Base-by-base conservation (phyloP, 2,888 invertebrate genomes). In the Mimachlamys varia region DNA sequence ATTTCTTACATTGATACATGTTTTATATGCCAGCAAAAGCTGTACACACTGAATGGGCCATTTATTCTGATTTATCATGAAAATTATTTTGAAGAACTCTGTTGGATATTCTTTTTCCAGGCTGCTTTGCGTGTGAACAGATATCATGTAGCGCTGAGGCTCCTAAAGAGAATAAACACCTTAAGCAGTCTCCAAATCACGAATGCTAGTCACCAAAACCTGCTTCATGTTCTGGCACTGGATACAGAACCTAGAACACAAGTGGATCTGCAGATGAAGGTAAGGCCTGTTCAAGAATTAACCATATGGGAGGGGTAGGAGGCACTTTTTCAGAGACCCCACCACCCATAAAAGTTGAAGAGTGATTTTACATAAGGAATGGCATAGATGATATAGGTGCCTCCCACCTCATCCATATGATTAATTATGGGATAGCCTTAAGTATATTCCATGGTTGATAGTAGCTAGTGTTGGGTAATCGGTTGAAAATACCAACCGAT, bases 51-150 rank as follows among this genome's bases (percentile, higher is more conserved):
- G 4, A 44, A 44, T 44, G 44, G 44, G 44, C 44, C 44, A 44
- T 44, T 44, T 44, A 7, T 44, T 44, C 44, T 44, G 44, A 44
- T n/a, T n/a, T 17, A 15, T 53, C 22, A 58, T n/a, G 4, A 58
- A 58, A 19, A 58, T 58, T 10, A 19, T 58, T 53, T 53, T 10
- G 3, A 15, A 44, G 3, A 0, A 53, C 62, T 62, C n/a, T n/a
- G n/a, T n/a, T n/a, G n/a, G n/a, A n/a, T n/a, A n/a, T 62, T 49
- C 58, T 33, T 58, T 94, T 93, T 44, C n/a, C 93, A 97, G 96
- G 97, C 97, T 90, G 97, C 97, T 0, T 92, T 97, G 87, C 95
- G 95, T 92, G 96, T 96, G 76, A 94, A 95, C 89, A 96, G 97
- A 92, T 96, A 96, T 90, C 96, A 97, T 91, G 95, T 97, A 55